phyloP scores from a whole-genome alignment of 2,113 vertebrate species.

The Silurus meridionalis region DNA sequence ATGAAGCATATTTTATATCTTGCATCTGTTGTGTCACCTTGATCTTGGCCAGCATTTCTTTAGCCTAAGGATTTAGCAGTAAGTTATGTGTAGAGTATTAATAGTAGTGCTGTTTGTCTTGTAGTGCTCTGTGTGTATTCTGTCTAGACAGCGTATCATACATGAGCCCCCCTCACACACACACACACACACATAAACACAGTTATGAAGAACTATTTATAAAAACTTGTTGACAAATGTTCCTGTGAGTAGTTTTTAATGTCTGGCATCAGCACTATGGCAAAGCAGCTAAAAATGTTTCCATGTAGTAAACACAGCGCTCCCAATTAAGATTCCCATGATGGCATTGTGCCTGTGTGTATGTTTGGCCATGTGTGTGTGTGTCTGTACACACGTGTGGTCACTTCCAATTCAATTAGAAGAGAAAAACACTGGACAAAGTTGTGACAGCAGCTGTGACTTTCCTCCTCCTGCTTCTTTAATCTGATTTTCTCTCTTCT shows the following conservation, averaged over 20 bases:
- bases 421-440: not conserved
- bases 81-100: not conserved
- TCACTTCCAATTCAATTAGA: not conserved
- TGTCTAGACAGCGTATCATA: not conserved
- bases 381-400: not conserved
- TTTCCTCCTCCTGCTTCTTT: not conserved
- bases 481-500: not conserved
- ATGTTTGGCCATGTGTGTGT: not conserved
- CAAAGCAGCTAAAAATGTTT: constrained; percentile 11
- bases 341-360: not conserved
- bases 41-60: not conserved
- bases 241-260: not conserved
- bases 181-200: not conserved
- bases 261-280: not conserved
- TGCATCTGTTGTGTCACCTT: not conserved
- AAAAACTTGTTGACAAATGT: not conserved
- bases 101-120: not conserved
- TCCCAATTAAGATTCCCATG: not conserved
- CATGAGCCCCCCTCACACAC: not conserved
- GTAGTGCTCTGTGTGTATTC: not conserved
- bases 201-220: not conserved
- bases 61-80: not conserved
- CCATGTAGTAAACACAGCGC: not conserved
- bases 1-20: not conserved
- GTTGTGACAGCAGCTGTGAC: constrained; percentile 5